Percentiles rank a stretch among this genome's conserved stretches.
Conservation (phyloP, 2,888 invertebrate genomes). For the Lathronympha strigana region DNA sequence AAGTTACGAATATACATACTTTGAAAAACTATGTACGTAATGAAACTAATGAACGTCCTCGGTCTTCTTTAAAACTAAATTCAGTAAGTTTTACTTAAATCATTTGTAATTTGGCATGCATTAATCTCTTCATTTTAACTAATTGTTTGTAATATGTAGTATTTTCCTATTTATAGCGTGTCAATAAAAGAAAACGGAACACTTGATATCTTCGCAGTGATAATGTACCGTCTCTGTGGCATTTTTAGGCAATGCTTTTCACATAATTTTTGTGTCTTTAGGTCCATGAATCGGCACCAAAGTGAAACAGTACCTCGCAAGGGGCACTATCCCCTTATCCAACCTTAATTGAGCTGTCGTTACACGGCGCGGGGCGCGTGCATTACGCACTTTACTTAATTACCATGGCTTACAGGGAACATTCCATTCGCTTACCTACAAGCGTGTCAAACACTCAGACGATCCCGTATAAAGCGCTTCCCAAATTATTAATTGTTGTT, state of each 20-base stretch:
- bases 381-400: constrained; percentile 39
- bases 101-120: too few species aligned
- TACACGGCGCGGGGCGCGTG: constrained; percentile 21
- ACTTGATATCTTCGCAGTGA: too few species aligned
- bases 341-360: constrained; percentile 33
- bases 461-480: not conserved
- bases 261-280: not conserved
- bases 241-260: not conserved
- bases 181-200: too few species aligned
- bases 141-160: too few species aligned
- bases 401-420: constrained; percentile 24
- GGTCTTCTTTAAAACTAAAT: too few species aligned
- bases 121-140: too few species aligned
- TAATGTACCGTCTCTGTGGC: not conserved
- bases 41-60: too few species aligned
- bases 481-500: not conserved
- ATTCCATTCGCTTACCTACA: not conserved
- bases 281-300: not conserved
- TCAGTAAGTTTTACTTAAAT: too few species aligned
- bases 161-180: too few species aligned
- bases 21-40: too few species aligned
- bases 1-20: too few species aligned
- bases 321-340: constrained; percentile 18
- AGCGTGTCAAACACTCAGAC: not conserved
- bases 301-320: constrained; percentile 12